Evolutionary conservation across 2,797 vertebrate species (phyloP).

Genomic region (Sebastes umbrosus): DNA sequence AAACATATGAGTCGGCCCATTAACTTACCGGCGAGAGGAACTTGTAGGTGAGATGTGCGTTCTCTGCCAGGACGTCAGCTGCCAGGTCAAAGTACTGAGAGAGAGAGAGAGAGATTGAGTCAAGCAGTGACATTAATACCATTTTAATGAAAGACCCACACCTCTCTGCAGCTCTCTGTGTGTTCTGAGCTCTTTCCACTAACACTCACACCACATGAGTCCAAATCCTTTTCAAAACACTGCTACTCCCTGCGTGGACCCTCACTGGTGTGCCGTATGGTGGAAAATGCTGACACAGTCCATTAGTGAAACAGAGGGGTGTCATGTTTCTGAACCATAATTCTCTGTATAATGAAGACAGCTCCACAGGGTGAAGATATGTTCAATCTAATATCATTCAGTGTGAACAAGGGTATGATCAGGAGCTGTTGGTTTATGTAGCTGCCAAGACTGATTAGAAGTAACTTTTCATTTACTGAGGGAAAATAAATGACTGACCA

Average conservation of each 20-base stretch:
- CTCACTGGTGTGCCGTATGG: background rate
- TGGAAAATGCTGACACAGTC: conserved; percentile 36
- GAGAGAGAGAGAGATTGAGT: background rate
- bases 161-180: background rate
- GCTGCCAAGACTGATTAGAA: background rate
- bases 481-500: background rate
- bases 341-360: background rate
- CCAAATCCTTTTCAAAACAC: conserved; percentile 5
- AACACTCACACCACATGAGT: conserved; percentile 1
- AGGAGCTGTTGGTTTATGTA: background rate
- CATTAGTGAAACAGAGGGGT: background rate
- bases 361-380: background rate
- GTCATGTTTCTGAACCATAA: background rate
- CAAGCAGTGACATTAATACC: conserved; percentile 38
- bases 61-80: conserved; percentile 95
- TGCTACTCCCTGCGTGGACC: background rate
- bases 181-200: background rate
- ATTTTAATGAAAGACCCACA: conserved; percentile 49
- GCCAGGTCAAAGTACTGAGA: conserved; percentile 92
- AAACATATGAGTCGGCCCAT: background rate
- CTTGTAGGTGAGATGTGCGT: conserved; percentile 94
- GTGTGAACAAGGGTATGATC: background rate
- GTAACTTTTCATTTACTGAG: no score
- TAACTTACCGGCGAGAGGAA: conserved; percentile 88
- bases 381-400: background rate